Base-by-base conservation (phyloP, 2,888 invertebrate genomes). In the Girardia tigrina region DNA sequence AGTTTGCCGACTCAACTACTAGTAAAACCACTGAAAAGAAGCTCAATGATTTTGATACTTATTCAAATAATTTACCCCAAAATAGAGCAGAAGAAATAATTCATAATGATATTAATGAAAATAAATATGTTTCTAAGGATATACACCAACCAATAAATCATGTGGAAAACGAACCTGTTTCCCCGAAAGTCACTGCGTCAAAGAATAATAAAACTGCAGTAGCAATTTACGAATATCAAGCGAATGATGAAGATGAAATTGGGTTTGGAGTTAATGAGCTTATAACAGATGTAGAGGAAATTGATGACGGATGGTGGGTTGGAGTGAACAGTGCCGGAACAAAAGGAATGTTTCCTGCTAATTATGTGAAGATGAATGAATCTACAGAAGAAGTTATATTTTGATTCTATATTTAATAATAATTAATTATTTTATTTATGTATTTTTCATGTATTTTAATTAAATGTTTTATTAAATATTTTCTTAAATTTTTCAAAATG, bases 341-440 rank as follows among this genome's bases (percentile, higher is more conserved):
- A 56, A 56, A n/a, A 56, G 56, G 56, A 56, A 56, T 56, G 56
- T 56, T 56, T 56, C 56, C 56, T 56, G n/a, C 56, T 2, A 56
- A 56, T 56, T 56, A 56, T n/a, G 56, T 56, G 4, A 4, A 56
- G 23, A 4, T 56, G 4, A 56, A 20, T 2, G 23, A 56, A 2
- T 12, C 56, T 12, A 16, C n/a, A 20, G 56, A 56, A 20, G 56
- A 56, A 16, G 56, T 56, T n/a, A n/a, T n/a, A n/a, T n/a, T n/a
- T n/a, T n/a, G n/a, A n/a, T n/a, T n/a, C n/a, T n/a, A n/a, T n/a
- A n/a, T n/a, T n/a, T n/a, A n/a, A n/a, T n/a, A n/a, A n/a, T n/a
- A n/a, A n/a, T n/a, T n/a, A n/a, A n/a, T n/a, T n/a, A n/a, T n/a
- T n/a, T n/a, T n/a, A n/a, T n/a, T n/a, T n/a, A n/a, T n/a, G n/a